Evolutionary conservation across 1,140 invertebrate species (phyloP).

Genomic region (Caenorhabditis elegans): WBcel235 BX284605.5:12207501-12208000

Average conservation of each 20-base stretch:
- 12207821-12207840: constrained; percentile 32
- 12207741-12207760: constrained; percentile 33
- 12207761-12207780: background rate
- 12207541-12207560: background rate
- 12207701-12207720: background rate
- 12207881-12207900: background rate
- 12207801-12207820: constrained; percentile 30
- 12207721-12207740: constrained; percentile 16
- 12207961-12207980: no score
- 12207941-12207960: no score
- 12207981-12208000: no score
- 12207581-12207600: background rate
- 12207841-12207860: constrained; percentile 31
- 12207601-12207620: constrained; percentile 28
- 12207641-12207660: background rate
- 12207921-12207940: no score
- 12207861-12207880: constrained; percentile 32
- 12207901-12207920: background rate
- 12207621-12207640: background rate
- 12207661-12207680: background rate
- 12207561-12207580: background rate
- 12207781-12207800: background rate
- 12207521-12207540: background rate
- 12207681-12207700: background rate
- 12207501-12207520: background rate